phyloP scores from a whole-genome alignment of 2,888 invertebrate genomes.

The Volucella bombylans region DNA sequence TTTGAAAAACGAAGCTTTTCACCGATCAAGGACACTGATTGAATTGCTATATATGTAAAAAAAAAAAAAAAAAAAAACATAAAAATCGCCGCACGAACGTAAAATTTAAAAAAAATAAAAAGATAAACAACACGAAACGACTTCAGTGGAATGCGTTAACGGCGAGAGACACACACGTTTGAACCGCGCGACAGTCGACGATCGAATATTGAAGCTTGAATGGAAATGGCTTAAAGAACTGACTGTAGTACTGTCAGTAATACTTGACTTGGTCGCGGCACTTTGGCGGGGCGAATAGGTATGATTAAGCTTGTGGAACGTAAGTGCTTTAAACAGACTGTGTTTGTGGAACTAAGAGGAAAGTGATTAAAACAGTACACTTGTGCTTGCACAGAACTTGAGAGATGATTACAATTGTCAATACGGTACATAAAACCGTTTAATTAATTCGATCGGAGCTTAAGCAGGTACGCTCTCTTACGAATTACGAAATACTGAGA shows the following conservation, averaged over 20 bases:
- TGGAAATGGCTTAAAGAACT: constrained; percentile 33
- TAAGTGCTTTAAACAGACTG: constrained; percentile 8
- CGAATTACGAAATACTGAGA: constrained; percentile 1
- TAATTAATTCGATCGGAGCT: constrained; percentile 24
- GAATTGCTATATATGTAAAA: neutral
- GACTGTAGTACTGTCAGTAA: constrained; percentile 15
- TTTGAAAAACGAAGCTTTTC: constrained; percentile 18
- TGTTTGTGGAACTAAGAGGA: constrained; percentile 36
- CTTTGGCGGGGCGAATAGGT: constrained; percentile 7
- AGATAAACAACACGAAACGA: neutral
- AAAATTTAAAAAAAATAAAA: neutral
- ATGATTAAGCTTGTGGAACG: constrained; percentile 48
- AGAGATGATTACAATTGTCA: neutral
- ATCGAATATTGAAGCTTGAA: constrained; percentile 44
- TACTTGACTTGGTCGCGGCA: constrained; percentile 46
- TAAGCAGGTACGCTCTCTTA: neutral
- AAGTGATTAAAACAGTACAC: constrained; percentile 20
- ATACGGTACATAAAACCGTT: constrained; percentile 30
- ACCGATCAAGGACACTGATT: constrained; percentile 51
- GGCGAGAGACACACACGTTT: constrained; percentile 11
- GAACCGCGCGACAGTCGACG: constrained; percentile 39
- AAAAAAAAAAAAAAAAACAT: neutral
- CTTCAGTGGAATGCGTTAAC: neutral
- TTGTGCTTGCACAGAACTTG: neutral
- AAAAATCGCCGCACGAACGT: neutral